These are phyloP conservation scores for Gortyna flavago DNA, from an alignment of 2,888 invertebrate species.

Conservation along the genomic window DNA sequence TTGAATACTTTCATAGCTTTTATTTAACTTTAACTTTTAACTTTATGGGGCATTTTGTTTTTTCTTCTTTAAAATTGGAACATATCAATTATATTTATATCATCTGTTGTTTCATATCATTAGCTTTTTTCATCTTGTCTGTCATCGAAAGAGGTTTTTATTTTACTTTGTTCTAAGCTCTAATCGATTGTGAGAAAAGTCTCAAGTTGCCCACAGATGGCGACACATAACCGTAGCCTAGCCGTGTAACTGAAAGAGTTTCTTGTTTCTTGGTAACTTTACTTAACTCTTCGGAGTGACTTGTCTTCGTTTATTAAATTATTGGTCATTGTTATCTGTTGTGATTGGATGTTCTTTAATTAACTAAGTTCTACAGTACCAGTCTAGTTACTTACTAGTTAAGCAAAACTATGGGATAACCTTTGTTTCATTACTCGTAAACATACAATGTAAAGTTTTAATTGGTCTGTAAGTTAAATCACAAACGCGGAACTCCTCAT, in stretches of 20 bases:
- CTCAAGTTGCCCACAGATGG: conserved; percentile 14
- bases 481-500: neutral
- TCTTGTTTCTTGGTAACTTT: conserved; percentile 2
- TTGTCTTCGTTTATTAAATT: neutral
- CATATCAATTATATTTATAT: neutral
- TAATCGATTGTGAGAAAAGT: conserved; percentile 3
- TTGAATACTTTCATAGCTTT: neutral
- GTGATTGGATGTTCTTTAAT: neutral
- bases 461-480: neutral
- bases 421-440: neutral
- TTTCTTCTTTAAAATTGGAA: neutral
- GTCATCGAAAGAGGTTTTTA: conserved; percentile 2
- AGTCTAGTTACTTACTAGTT: neutral
- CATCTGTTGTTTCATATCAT: no score
- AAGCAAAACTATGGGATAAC: neutral
- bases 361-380: neutral
- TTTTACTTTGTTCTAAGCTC: neutral
- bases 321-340: neutral
- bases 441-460: neutral
- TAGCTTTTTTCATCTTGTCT: neutral
- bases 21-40: neutral
- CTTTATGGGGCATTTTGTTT: neutral
- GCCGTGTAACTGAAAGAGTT: neutral
- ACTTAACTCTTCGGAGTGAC: neutral
- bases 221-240: neutral